Evolutionary conservation across 2,888 invertebrate species (phyloP), one percentile per base, ranked within the genome.

Genomic region (Baronia brevicornis): DNA sequence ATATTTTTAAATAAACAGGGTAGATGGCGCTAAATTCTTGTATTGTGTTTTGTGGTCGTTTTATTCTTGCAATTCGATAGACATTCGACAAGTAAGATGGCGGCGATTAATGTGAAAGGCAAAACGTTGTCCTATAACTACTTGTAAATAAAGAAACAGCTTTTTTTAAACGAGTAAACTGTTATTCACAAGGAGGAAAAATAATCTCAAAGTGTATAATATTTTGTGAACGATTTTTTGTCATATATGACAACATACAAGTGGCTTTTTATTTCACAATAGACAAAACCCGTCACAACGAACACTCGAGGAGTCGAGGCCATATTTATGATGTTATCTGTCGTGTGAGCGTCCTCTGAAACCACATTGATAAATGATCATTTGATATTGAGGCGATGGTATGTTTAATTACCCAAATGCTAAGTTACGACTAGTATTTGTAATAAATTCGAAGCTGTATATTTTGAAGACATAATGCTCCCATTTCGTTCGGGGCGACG

Each of bases 51-150:
- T 82, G 77, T 74, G 78, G 78, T 77, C 73, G 72, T 36, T 36
- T 36, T 23, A 31, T 36, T 14, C 31, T n/a, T n/a, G n/a, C n/a
- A n/a, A n/a, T 78, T 82, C 75, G 72, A 79, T 77, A 72, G 69
- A 77, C 68, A 69, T 74, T 73, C 73, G 75, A 77, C 79, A 82
- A 79, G 82, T 87, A 55, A 55, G 85, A 89, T 89, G 89, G 89
- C 88, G 87, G 85, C 85, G 73, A 77, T 78, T 86, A 86, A 87
- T 88, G 88, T 88, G 87, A 86, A 87, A 87, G 86, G 86, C 80
- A 82, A 86, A 82, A 85, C 86, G 79, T 82, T 84, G 79, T 84
- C 75, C 55, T 71, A 78, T 66, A 75, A 71, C 62, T 59, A 68
- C 63, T 80, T 80, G 80, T 84, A 84, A 84, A 84, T 82, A 84